These are phyloP conservation scores for Hypanus sabinus DNA, from an alignment of 2,113 vertebrate genomes.

Conservation along the genomic window DNA sequence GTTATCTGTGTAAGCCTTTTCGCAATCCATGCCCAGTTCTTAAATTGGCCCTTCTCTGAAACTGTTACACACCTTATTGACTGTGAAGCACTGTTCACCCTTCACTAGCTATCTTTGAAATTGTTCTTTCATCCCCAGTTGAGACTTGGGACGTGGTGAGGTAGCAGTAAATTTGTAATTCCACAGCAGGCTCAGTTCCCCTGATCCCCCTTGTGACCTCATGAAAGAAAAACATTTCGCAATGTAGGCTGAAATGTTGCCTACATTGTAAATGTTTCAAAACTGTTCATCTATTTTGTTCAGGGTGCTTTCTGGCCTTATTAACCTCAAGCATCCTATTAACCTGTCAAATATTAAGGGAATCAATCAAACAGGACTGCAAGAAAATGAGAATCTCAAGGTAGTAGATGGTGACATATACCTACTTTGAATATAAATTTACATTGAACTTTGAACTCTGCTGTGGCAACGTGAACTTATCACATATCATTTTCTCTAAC, in stretches of 20 bases:
- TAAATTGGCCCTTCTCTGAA: not conserved
- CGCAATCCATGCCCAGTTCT: not conserved
- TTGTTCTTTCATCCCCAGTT: not conserved
- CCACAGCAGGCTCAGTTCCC: not conserved
- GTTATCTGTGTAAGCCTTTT: not conserved
- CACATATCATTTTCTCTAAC: no score
- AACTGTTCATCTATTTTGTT: no score
- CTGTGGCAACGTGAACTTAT: no score
- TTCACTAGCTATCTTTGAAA: not conserved
- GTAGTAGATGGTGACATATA: no score
- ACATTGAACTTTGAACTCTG: no score
- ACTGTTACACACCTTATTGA: not conserved
- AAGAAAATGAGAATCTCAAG: no score
- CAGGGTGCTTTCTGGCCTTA: no score
- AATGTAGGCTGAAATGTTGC: not conserved
- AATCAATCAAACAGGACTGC: no score
- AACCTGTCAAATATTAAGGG: no score
- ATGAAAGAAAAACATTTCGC: not conserved
- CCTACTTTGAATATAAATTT: no score
- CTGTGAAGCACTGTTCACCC: not conserved
- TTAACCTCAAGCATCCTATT: no score
- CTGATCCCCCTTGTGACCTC: no score
- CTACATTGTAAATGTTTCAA: not conserved
- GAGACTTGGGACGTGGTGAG: not conserved
- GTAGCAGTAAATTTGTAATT: not conserved